Evolutionary conservation across 2,113 vertebrate genomes (phyloP).

Genomic region (Pampusana beccarii): DNA sequence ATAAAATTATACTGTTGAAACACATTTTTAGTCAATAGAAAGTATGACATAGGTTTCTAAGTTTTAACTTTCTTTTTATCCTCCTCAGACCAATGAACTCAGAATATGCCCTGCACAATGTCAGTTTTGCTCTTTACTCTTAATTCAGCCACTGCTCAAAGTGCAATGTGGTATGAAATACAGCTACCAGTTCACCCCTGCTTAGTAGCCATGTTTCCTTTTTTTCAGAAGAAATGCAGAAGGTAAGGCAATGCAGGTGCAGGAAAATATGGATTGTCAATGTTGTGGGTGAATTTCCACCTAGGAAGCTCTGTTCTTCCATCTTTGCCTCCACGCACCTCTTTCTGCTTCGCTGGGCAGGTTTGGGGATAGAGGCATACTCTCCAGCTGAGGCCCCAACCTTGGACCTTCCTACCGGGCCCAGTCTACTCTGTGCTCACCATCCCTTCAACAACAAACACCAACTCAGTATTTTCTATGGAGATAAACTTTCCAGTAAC

Average conservation of each 20-base stretch:
- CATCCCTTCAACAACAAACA: neutral
- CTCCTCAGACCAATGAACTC: too few relatives aligned
- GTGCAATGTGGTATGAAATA: neutral
- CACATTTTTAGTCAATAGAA: neutral
- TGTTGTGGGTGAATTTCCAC: neutral
- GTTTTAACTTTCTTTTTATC: neutral
- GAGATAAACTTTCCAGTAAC: neutral
- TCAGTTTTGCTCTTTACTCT: neutral
- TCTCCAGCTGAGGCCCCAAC: neutral
- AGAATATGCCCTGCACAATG: neutral
- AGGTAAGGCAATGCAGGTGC: neutral
- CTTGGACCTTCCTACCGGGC: neutral
- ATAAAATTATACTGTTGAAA: neutral
- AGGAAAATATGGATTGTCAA: neutral
- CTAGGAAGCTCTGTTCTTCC: neutral
- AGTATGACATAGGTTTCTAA: neutral
- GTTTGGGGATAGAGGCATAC: rapidly evolving
- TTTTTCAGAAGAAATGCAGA: neutral
- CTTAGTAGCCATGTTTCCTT: too few relatives aligned
- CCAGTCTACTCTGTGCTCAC: neutral
- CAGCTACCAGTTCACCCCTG: neutral
- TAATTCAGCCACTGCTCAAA: neutral
- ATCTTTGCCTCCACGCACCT: neutral
- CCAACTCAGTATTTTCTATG: neutral
- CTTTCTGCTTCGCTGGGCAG: neutral